Conservation (phyloP, 2,888 invertebrate species). For the Yponomeuta evonymella region DNA sequence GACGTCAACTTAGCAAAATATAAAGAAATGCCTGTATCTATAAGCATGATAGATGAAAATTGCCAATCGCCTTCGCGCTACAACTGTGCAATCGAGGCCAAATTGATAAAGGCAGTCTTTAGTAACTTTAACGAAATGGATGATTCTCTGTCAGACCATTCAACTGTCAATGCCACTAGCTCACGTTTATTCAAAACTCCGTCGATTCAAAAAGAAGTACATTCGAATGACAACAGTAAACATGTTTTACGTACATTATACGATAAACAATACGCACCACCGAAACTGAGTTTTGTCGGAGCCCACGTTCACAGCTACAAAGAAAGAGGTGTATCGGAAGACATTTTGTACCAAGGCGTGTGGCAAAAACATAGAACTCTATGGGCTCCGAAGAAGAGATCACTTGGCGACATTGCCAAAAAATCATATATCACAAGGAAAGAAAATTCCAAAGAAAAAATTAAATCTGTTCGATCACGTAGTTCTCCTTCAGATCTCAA, state of each 20-base stretch:
- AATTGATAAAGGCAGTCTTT: neutral
- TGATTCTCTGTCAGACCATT: neutral
- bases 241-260: neutral
- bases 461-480: neutral
- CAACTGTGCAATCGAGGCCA: neutral
- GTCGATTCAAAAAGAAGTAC: neutral
- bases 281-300: constrained; percentile 46
- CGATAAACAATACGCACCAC: constrained; percentile 11
- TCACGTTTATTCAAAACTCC: neutral
- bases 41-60: neutral
- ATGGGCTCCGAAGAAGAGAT: constrained; percentile 25
- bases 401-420: neutral
- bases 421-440: neutral
- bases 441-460: neutral
- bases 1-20: neutral
- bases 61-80: neutral
- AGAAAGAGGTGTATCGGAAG: constrained; percentile 48
- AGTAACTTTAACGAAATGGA: neutral
- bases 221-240: neutral
- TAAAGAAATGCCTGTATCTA: neutral
- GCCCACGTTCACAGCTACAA: constrained; percentile 60
- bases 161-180: neutral
- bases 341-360: constrained; percentile 61
- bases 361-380: constrained; percentile 48
- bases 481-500: neutral